Evolutionary conservation across 1,140 invertebrate species (phyloP).

Genomic region (Bacillus rossius): DNA sequence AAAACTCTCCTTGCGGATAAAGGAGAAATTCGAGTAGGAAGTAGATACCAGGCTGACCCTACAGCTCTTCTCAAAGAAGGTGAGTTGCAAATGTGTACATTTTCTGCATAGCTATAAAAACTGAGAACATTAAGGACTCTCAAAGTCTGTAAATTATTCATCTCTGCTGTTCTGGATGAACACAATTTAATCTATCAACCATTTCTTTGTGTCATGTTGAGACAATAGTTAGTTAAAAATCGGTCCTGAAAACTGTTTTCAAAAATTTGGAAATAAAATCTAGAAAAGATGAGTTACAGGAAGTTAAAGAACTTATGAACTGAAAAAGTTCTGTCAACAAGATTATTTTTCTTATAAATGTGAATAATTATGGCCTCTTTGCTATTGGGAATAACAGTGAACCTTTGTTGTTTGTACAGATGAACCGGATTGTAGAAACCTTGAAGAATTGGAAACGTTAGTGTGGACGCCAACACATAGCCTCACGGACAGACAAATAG

Average conservation of each 20-base stretch:
- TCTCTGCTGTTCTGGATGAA: conserved; percentile 9
- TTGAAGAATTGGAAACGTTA: conserved; percentile 81
- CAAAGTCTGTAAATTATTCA: background rate
- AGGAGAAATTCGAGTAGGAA: conserved; percentile 92
- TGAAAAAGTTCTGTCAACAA: too few species aligned
- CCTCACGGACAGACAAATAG: conserved; percentile 92
- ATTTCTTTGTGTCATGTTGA: background rate
- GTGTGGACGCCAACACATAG: conserved; percentile 90
- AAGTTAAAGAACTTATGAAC: too few species aligned
- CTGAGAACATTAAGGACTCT: conserved; percentile 1
- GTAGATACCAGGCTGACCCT: conserved; percentile 92
- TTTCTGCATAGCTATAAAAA: background rate
- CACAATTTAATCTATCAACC: conserved; percentile 1
- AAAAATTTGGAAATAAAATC: too few species aligned
- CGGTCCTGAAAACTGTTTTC: too few species aligned
- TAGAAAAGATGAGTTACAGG: too few species aligned
- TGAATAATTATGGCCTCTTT: too few species aligned
- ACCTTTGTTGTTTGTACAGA: conserved; percentile 39
- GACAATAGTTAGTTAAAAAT: too few species aligned
- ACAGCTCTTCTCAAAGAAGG: conserved; percentile 65
- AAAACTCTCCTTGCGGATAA: conserved; percentile 98
- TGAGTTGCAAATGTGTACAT: too few species aligned
- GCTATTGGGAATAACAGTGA: too few species aligned
- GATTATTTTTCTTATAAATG: too few species aligned
- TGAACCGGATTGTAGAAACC: conserved; percentile 69